Conservation (phyloP, 2,888 invertebrate species). For the Heteromurus nitidus region DNA sequence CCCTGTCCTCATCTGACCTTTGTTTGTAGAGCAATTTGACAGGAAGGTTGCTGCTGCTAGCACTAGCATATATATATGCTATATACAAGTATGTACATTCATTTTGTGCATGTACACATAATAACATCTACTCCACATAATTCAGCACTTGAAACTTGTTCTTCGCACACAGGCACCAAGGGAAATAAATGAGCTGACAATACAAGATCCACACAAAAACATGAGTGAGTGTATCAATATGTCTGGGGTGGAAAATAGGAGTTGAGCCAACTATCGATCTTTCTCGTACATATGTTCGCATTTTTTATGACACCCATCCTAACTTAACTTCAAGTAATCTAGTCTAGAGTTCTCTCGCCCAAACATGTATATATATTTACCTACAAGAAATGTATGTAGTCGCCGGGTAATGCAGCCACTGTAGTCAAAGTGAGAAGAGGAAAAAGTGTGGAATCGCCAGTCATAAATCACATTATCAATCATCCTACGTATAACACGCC, state of each 20-base stretch:
- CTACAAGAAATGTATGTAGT: background rate
- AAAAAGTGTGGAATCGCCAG: constrained; percentile 18
- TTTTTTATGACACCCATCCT: background rate
- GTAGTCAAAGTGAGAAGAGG: background rate
- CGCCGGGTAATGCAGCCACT: background rate
- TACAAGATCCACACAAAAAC: no score
- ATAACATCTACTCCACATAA: background rate
- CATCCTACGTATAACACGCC: constrained; percentile 20
- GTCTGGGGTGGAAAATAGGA: no score
- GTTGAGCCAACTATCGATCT: constrained; percentile 3
- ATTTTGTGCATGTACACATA: no score
- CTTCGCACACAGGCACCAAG: background rate
- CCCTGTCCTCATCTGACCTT: background rate
- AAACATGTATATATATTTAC: background rate
- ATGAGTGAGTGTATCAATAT: background rate
- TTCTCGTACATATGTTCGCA: background rate
- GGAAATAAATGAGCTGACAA: background rate
- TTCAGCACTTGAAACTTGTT: background rate
- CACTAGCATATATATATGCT: no score
- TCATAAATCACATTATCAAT: constrained; percentile 41
- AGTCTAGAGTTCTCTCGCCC: background rate
- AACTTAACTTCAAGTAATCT: background rate
- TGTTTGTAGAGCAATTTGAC: background rate
- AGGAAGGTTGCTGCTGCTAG: background rate
- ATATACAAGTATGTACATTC: no score